Evolutionary conservation across 2,888 invertebrate genomes (phyloP).

Genomic region (Actias luna): DNA sequence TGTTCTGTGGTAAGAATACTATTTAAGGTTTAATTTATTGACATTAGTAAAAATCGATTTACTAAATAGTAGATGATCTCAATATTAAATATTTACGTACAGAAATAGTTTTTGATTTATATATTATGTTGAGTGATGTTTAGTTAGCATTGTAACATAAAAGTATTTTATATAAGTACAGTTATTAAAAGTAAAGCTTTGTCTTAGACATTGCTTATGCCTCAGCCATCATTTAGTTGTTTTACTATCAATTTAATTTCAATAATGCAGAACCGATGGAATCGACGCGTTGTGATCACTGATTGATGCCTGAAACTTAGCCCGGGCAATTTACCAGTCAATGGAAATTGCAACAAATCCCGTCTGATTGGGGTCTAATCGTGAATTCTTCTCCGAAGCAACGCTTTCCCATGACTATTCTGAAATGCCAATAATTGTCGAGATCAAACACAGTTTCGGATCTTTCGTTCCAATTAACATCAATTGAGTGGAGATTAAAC

Average conservation of each 20-base stretch:
- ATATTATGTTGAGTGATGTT: not conserved
- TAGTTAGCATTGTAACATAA: not conserved
- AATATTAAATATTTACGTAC: not conserved
- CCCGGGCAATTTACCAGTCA: conserved; percentile 75
- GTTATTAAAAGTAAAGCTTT: not conserved
- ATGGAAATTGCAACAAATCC: conserved; percentile 75
- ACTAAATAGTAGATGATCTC: not conserved
- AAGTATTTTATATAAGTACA: not conserved
- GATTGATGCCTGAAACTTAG: conserved; percentile 65
- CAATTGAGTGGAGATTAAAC: conserved; percentile 62
- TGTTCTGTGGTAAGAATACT: too few relatives aligned
- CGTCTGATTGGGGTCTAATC: conserved; percentile 73
- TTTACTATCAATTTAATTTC: conserved; percentile 25
- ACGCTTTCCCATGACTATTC: conserved; percentile 75
- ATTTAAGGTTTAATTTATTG: not conserved
- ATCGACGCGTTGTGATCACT: conserved; percentile 40
- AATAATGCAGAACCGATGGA: conserved; percentile 37
- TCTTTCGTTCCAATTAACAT: conserved; percentile 71
- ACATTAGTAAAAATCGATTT: not conserved
- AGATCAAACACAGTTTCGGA: conserved; percentile 32
- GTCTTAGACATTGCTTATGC: not conserved
- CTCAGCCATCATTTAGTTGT: not conserved
- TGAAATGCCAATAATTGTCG: conserved; percentile 57
- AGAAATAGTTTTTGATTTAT: not conserved
- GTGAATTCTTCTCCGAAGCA: conserved; percentile 53